Percentiles rank a stretch among this genome's conserved stretches.
These are phyloP conservation scores for Tenthredo distinguenda DNA, from an alignment of 2,888 invertebrate species.

Conservation along the genomic window DNA sequence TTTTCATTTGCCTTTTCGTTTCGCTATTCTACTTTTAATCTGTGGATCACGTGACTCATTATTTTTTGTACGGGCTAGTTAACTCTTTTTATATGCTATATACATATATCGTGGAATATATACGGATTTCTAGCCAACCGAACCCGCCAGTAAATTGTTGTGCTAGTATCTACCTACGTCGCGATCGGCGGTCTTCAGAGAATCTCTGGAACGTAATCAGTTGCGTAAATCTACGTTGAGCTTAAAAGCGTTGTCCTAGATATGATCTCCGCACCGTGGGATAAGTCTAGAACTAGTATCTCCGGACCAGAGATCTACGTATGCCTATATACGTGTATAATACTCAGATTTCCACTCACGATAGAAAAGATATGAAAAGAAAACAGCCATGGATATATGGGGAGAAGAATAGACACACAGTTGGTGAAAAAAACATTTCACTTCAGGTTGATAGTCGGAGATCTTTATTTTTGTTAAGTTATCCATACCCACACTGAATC, in stretches of 20 bases:
- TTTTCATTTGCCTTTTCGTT: neutral
- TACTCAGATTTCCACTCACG: conserved; percentile 1
- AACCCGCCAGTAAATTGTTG: neutral
- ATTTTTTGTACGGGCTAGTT: neutral
- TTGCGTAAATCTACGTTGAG: neutral
- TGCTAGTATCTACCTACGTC: neutral
- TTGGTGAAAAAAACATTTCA: neutral
- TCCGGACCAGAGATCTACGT: neutral
- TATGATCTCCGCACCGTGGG: conserved; percentile 10
- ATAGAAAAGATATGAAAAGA: conserved; percentile 15
- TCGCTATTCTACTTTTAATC: neutral
- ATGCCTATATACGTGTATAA: neutral
- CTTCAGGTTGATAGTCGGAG: neutral
- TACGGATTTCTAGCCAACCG: neutral
- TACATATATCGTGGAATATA: neutral
- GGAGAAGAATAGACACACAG: neutral
- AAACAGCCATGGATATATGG: neutral
- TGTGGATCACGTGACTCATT: conserved; percentile 27
- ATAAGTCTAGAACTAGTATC: conserved; percentile 8
- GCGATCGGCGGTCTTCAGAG: neutral
- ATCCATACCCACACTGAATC: neutral
- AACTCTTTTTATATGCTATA: neutral
- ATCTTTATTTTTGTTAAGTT: conserved; percentile 25
- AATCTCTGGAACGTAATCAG: conserved; percentile 26
- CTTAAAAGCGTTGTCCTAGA: conserved; percentile 35